Evolutionary conservation across 2,113 vertebrate genomes (phyloP).

Genomic region (Azemiops feae): DNA sequence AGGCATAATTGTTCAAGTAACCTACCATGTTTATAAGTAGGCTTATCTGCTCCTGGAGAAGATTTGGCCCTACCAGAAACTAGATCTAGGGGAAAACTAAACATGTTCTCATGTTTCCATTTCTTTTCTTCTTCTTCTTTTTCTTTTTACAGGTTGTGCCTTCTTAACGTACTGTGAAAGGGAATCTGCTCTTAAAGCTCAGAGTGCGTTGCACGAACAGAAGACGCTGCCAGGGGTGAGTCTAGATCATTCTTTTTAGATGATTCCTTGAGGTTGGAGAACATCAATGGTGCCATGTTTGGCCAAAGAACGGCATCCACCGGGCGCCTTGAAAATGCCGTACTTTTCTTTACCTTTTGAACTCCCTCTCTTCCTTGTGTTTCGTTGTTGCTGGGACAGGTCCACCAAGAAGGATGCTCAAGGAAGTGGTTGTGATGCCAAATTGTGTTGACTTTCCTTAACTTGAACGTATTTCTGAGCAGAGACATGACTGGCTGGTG

Average conservation of each 20-base stretch:
- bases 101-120: neutral
- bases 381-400: neutral
- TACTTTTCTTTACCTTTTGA: neutral
- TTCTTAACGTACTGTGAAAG: conserved; percentile 85
- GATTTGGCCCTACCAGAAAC: neutral
- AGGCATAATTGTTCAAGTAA: neutral
- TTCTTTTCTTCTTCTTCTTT: conserved; percentile 18
- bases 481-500: neutral
- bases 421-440: neutral
- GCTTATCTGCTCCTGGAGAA: neutral
- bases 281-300: neutral
- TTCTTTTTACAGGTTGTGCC: conserved; percentile 73
- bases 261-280: neutral
- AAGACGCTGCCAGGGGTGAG: conserved; percentile 83
- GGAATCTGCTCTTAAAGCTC: conserved; percentile 82
- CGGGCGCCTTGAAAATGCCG: neutral
- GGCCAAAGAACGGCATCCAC: conserved; percentile 28
- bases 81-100: neutral
- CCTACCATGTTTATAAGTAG: neutral
- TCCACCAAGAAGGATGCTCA: neutral
- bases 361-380: neutral
- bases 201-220: conserved; percentile 82
- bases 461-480: neutral
- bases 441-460: neutral
- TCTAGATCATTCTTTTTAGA: conserved; percentile 28